Evolutionary conservation across 2,113 vertebrate genomes (phyloP), one percentile per base, ranked within the genome.

Genomic region (Orientallactaga bullata): DNA sequence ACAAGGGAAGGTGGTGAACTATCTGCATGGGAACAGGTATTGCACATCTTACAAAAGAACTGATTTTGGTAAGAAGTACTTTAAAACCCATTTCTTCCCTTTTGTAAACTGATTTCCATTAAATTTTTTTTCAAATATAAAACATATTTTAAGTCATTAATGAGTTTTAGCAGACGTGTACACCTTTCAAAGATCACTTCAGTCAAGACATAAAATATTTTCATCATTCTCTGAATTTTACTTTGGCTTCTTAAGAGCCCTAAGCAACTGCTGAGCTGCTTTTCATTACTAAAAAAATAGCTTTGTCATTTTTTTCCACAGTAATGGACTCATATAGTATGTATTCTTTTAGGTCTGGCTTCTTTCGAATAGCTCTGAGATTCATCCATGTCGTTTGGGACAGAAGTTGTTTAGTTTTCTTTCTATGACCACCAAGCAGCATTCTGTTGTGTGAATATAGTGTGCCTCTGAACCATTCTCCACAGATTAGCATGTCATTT

Each of bases 351-450:
- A 39, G 51, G 21, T 77, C 51, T 86, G 60, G 42, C 10, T 95
- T 93, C 32, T 88, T 89, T 92, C 77, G 42, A 58, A 78, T 79
- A 35, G n/a, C 69, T 95, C 90, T 93, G 84, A 68, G 30, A n/a
- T 35, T 82, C 39, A 87, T 85, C 26, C 6, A 77, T 69, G n/a
- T 28, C 76, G 32, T 77, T 86, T 82, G 72, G 39, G 42, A 18
- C 17, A 74, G 84, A n/a, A 71, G 4, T n/a, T 72, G 18, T 93
- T 78, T 82, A 65, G 7, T 55, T 55, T 16, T 30, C 69, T 93
- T 88, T 78, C 72, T 66, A 42, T 88, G 21, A 60, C 85, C 20
- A 21, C 20, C 66, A n/a, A 23, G 13, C 69, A 93, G 32, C 26
- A 89, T 77, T 88, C 11, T 28, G 78, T 28, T 76, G 32, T 79